Evolutionary conservation across 1,140 invertebrate species (phyloP), one percentile per base, ranked within the genome.

Genomic region (Dreissena polymorpha): DNA sequence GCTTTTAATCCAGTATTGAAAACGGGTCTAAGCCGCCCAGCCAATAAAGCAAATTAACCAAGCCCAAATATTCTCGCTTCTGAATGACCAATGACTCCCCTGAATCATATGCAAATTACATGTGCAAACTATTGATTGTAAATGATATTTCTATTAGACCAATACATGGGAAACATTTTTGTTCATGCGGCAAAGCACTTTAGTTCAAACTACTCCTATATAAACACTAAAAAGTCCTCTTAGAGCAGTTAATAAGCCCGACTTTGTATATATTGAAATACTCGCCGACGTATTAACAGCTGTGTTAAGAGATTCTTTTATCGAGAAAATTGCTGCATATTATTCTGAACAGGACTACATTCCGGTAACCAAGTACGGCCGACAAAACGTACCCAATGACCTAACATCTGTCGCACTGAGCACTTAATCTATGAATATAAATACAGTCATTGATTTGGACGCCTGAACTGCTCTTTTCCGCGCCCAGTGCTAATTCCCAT

Each of bases 241-340:
- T 39, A 39, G 23, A 29, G 29, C 53, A 78, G 65, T 78, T 78
- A 70, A 78, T 78, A 70, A 69, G 76, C 65, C 76, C 39, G 68
- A 70, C 57, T 75, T 78, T 78, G 76, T 78, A 78, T 68, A 75
- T 75, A 78, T 78, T 69, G 76, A 78, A 78, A 78, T 27, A 10
- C 21, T 18, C 21, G 50, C 50, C 27, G 57, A 5, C 55, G 60
- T 69, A 78, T 55, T 53, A 78, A 69, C 76, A 78, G 76, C 76
- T 78, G 76, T 65, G 39, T 78, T 69, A 78, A 78, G 76, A 53
- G 29, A 53, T 57, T 69, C 21, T 65, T 29, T 78, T 78, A 64
- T 69, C 57, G 13, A 27, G 64, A 25, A 78, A 78, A 78, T 78
- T 78, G 76, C 67, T 57, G 76, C n/a, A 63, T 80, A 80, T 72